Evolutionary conservation across 2,113 vertebrate species (phyloP).

Genomic region (Myrmecophaga tridactyla): DNA sequence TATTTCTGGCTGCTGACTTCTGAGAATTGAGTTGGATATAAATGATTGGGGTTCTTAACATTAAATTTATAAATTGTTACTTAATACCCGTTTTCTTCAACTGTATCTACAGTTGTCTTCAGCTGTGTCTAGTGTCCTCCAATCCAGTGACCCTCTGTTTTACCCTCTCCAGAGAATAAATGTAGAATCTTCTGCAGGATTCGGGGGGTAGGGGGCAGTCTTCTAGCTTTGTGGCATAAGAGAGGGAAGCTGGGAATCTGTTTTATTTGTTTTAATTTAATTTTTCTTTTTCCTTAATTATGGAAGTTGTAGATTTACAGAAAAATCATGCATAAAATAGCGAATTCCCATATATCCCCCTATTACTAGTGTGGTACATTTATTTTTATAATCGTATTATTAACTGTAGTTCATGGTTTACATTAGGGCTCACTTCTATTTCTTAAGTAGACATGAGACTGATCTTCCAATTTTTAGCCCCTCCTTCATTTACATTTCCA

Average conservation of each 20-base stretch:
- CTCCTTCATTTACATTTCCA: not conserved
- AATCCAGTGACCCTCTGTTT: not conserved
- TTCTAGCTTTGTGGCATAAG: not conserved
- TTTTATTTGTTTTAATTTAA: too few species aligned
- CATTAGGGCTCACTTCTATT: not conserved
- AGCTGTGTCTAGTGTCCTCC: not conserved
- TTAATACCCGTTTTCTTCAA: not conserved
- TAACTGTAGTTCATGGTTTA: too few species aligned
- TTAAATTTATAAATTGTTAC: not conserved
- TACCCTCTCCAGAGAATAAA: not conserved
- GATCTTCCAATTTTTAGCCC: not conserved
- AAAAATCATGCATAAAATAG: too few species aligned
- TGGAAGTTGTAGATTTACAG: too few species aligned
- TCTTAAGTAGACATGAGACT: not conserved
- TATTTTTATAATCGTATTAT: too few species aligned
- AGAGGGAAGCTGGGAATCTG: not conserved
- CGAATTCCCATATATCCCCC: too few species aligned
- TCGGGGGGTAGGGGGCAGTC: rapidly evolving
- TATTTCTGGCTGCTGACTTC: not conserved
- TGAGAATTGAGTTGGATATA: not conserved
- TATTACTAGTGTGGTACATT: too few species aligned
- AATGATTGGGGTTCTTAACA: not conserved
- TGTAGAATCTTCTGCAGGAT: not conserved
- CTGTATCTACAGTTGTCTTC: not conserved
- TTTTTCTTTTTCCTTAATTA: too few species aligned